Percentiles rank a stretch among this genome's conserved stretches.
phyloP scores from a whole-genome alignment of 2,113 vertebrate genomes.

The Ctenodactylus gundi region DNA sequence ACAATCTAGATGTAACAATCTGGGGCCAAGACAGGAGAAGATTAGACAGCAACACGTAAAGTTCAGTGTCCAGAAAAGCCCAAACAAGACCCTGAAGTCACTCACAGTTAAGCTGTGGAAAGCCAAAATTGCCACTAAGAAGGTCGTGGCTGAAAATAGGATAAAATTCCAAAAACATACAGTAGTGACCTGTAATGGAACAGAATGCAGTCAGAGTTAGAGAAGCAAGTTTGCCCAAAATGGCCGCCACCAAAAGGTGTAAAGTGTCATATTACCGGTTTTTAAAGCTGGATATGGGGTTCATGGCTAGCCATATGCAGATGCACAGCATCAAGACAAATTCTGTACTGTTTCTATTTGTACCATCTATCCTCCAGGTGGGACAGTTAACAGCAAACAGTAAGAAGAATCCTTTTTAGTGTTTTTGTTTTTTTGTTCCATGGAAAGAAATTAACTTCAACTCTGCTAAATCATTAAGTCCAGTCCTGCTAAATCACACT shows the following conservation, averaged over 20 bases:
- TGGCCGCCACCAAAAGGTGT: fast-evolving
- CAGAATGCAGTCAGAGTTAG: background rate
- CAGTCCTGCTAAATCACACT: background rate
- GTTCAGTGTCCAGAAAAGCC: background rate
- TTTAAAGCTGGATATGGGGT: background rate
- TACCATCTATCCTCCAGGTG: background rate
- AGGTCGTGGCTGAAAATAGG: background rate
- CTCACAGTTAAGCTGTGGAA: background rate
- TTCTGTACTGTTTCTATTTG: background rate
- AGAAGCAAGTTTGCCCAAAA: background rate
- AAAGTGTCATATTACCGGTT: no score
- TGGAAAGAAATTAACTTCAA: background rate
- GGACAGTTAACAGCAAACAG: background rate
- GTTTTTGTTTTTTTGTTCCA: background rate
- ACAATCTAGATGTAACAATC: background rate
- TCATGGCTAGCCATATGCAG: background rate
- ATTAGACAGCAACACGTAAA: background rate
- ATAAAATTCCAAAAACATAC: background rate
- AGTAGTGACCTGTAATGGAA: background rate
- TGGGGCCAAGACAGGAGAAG: no score
- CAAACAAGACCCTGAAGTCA: background rate
- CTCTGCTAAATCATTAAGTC: background rate
- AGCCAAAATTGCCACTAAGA: background rate
- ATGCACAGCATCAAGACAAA: background rate
- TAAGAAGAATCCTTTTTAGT: background rate